Evolutionary conservation across 2,113 vertebrate genomes (phyloP).

Genomic region (Tragelaphus buxtoni): DNA sequence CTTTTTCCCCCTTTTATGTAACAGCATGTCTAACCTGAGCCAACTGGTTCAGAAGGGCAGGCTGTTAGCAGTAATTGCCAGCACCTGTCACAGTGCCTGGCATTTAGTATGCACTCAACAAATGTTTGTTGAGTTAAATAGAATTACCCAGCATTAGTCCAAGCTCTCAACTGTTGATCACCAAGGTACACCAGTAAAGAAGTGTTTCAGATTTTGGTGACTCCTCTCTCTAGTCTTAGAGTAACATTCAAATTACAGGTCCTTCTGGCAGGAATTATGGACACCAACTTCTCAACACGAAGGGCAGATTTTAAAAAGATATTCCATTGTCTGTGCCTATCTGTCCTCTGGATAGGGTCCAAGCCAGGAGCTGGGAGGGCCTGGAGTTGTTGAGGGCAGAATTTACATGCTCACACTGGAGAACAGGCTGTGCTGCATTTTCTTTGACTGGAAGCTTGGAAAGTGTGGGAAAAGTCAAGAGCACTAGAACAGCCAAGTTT

Average conservation of each 20-base stretch:
- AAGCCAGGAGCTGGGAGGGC: neutral
- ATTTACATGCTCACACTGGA: neutral
- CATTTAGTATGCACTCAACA: slow-evolving; percentile 32
- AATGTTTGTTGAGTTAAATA: slow-evolving; percentile 45
- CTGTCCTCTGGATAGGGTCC: neutral
- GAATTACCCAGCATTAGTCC: slow-evolving; percentile 28
- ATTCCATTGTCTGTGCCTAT: neutral
- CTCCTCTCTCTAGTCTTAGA: neutral
- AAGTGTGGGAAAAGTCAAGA: slow-evolving; percentile 55
- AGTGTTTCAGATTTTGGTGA: neutral
- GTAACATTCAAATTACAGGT: neutral
- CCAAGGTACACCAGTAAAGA: neutral
- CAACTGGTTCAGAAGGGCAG: slow-evolving; percentile 29
- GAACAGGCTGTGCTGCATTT: slow-evolving; percentile 33
- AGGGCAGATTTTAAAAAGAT: slow-evolving; percentile 16
- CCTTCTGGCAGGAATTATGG: neutral
- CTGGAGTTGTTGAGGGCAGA: neutral
- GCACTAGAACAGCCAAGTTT: neutral
- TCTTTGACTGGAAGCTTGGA: neutral
- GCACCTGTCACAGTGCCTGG: slow-evolving; percentile 36
- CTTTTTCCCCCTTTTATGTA: neutral
- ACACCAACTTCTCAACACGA: neutral
- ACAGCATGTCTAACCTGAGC: neutral
- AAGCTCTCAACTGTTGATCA: slow-evolving; percentile 20
- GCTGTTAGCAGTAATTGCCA: slow-evolving; percentile 40